These are phyloP conservation scores for Lophochroa leadbeateri DNA, from an alignment of 2,113 vertebrate species.

Conservation along the genomic window DNA sequence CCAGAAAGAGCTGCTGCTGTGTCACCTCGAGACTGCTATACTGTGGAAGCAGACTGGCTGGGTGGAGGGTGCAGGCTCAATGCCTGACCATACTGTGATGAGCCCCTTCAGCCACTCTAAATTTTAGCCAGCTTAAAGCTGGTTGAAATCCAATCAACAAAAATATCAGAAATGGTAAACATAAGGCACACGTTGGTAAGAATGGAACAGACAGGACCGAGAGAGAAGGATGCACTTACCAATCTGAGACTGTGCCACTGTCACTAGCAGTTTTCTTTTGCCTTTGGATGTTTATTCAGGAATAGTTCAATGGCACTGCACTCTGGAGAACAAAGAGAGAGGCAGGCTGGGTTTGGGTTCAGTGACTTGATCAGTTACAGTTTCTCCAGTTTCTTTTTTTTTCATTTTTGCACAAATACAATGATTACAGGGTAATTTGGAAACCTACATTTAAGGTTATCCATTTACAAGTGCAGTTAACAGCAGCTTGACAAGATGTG, in stretches of 20 bases:
- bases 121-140: no score
- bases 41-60: accelerated
- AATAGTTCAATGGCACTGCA: slow-evolving; percentile 85
- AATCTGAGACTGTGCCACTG: background rate
- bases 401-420: background rate
- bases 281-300: slow-evolving; percentile 80
- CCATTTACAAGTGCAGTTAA: background rate
- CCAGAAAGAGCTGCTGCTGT: background rate
- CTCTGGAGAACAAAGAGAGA: slow-evolving; percentile 69
- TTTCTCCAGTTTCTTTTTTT: no score
- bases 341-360: accelerated
- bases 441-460: accelerated
- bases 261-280: slow-evolving; percentile 25
- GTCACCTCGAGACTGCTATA: accelerated
- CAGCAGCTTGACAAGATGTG: background rate
- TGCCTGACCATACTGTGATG: no score
- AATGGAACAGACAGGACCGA: accelerated
- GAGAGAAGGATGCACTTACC: background rate
- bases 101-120: background rate
- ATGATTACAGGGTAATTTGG: accelerated
- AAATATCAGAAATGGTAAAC: accelerated
- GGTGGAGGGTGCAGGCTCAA: no score
- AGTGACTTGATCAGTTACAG: accelerated
- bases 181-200: accelerated
- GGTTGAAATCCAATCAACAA: accelerated